These are phyloP conservation scores for Andrena fulva DNA, from an alignment of 2,888 invertebrate species.

Conservation along the genomic window DNA sequence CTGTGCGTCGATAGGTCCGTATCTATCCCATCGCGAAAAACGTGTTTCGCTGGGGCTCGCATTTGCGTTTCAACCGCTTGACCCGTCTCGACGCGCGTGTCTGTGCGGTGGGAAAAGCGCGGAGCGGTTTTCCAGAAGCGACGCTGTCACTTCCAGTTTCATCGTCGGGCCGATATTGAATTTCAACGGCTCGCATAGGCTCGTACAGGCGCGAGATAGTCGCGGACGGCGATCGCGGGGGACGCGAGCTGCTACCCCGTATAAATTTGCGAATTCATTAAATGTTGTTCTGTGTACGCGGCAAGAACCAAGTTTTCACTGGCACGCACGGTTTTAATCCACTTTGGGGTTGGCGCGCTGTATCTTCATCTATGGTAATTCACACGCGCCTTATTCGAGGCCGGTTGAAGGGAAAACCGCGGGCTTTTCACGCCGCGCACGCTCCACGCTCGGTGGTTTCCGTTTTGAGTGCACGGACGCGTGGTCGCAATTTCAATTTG, in stretches of 20 bases:
- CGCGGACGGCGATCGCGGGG: neutral
- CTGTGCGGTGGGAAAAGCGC: slow-evolving; percentile 2
- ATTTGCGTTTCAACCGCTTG: slow-evolving; percentile 27
- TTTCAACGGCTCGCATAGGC: neutral
- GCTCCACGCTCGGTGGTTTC: neutral
- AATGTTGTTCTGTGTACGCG: neutral
- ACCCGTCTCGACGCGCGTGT: slow-evolving; percentile 13
- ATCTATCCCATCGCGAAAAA: slow-evolving; percentile 28
- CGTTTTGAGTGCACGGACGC: neutral
- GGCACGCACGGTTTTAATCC: neutral
- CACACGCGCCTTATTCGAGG: neutral
- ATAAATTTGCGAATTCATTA: slow-evolving; percentile 15
- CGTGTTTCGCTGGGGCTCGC: slow-evolving; percentile 2
- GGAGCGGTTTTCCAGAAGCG: slow-evolving; percentile 8
- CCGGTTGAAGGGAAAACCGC: slow-evolving; percentile 13
- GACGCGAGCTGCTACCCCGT: neutral
- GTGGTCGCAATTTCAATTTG: slow-evolving; percentile 2
- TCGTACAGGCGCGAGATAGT: neutral
- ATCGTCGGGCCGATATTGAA: slow-evolving; percentile 20
- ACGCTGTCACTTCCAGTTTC: slow-evolving; percentile 14
- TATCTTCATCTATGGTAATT: slow-evolving; percentile 22
- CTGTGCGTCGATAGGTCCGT: slow-evolving; percentile 28
- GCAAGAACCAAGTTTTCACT: slow-evolving; percentile 32
- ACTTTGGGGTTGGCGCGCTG: neutral
- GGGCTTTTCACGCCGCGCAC: slow-evolving; percentile 8